Evolutionary conservation across 2,113 vertebrate genomes (phyloP), one percentile per base, ranked within the genome.

Genomic region (Brevimyrus niger): DNA sequence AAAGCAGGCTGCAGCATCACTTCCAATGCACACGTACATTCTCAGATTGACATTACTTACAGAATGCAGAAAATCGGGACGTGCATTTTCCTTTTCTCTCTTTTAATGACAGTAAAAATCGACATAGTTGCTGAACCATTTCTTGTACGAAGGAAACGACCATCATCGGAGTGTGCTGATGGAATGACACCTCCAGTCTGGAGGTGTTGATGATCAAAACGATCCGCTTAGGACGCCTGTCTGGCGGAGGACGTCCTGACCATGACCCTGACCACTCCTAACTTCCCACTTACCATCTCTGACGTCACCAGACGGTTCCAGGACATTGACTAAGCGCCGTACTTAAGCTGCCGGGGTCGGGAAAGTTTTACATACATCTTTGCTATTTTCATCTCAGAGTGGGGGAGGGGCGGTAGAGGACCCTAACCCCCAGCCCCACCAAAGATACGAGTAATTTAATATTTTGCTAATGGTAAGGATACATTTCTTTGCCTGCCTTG

Each of bases 201-300:
- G 61, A 11, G 35, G n/a, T 93, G 88, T 92, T 93, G 85, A 90
- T 94, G 95, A 96, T 95, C 95, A 96, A 96, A 96, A 95, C 92
- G 91, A 89, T 90, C 91, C 91, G 46, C 9, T 82, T 31, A 88
- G 90, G 92, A 95, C 95, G 94, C 93, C 83, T 92, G 93, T 94
- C 91, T 93, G 95, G 94, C 94, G 9, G n/a, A 69, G 3, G 61
- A 69, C 8, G 2, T 27, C 27, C 51, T 53, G 51, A 19, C 61
- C 27, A 9, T 69, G 61, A 69, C 61, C 61, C 9, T 69, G 27
- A 73, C 65, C 65, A 1, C 11, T 15, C 27, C 65, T 31, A 3
- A 27, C 65, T 31, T 73, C 65, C 65, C 27, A 10, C 4, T 73
- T 10, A 35, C n/a, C n/a, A 15, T 76, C 35, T 38, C 69, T 17